Evolutionary conservation across 2,888 invertebrate genomes (phyloP).

Genomic region (Aradus depressus): DNA sequence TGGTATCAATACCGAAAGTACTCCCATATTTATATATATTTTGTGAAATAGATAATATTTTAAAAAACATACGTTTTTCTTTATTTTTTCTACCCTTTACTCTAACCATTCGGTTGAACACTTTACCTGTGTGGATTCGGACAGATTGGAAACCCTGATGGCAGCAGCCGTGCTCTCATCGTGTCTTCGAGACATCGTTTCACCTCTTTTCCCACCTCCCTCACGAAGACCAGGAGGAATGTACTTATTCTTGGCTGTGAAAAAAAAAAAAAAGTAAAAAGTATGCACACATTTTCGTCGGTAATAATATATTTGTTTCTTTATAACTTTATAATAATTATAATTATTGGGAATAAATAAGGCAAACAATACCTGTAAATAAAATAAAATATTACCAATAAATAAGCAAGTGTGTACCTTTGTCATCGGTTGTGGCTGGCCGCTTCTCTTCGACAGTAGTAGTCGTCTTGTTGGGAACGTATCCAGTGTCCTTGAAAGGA

Average conservation of each 20-base stretch:
- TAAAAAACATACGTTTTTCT: not conserved
- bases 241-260: constrained; percentile 46
- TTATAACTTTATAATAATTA: not conserved
- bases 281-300: not conserved
- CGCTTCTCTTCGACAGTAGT: constrained; percentile 39
- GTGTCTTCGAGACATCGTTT: constrained; percentile 56
- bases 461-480: constrained; percentile 18
- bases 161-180: constrained; percentile 67
- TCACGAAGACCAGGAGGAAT: constrained; percentile 84
- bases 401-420: constrained; percentile 18
- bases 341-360: not conserved
- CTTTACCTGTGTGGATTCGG: constrained; percentile 71
- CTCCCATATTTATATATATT: not conserved
- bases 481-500: constrained; percentile 82
- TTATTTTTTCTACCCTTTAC: not conserved
- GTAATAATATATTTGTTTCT: not conserved
- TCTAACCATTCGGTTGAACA: not conserved
- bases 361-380: not conserved
- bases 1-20: too few relatives aligned
- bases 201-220: constrained; percentile 66
- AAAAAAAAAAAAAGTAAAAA: not conserved
- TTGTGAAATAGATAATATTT: not conserved
- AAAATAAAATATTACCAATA: not conserved
- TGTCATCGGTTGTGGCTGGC: constrained; percentile 32
- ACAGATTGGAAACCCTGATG: constrained; percentile 92